Evolutionary conservation across 1,140 invertebrate species (phyloP), one percentile per base, ranked within the genome.

Genomic region (Pseudomyrmex cubaensis): DNA sequence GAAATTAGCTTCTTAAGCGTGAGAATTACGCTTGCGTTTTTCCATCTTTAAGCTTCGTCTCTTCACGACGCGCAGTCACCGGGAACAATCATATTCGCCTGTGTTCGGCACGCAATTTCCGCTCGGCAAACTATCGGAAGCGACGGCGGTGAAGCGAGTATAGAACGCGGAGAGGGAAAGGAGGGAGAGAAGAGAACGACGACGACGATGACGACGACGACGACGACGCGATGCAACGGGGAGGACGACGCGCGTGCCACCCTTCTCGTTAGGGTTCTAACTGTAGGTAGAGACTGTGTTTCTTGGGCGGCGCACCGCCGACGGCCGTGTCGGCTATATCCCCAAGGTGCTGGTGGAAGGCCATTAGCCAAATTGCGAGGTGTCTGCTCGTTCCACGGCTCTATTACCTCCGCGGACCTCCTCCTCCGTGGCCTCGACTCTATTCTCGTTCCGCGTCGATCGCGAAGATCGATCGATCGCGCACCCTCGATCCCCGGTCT

Each of bases 321-420:
- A 75, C 57, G 75, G 76, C 76, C 56, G 78, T 74, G 78, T 63
- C 78, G 78, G 44, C 78, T 62, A 52, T 82, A 82, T 82, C 17
- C 78, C 76, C 76, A 70, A 80, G 89, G 88, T 92, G 90, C 88
- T 89, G 88, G 89, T 88, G 91, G 89, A 91, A 93, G 90, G 89
- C 92, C 92, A 93, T 93, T 93, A 93, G 90, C 92, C 90, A 93
- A 93, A 93, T 93, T 93, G 91, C 91, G 89, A 92, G 92, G 91
- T 92, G 92, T 93, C 91, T 93, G 90, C 92, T 92, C 91, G 92
- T 92, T 92, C 92, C 91, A 92, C 88, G 91, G 91, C 90, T 93
- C 91, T 93, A 93, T 93, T 93, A 93, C 92, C 91, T 91, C 88
- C 90, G 46, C 64, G 52, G 64, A 25, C 10, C 76, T 22, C n/a